These are phyloP conservation scores for Pterostichus madidus DNA, from an alignment of 2,888 invertebrate species.

Conservation along the genomic window DNA sequence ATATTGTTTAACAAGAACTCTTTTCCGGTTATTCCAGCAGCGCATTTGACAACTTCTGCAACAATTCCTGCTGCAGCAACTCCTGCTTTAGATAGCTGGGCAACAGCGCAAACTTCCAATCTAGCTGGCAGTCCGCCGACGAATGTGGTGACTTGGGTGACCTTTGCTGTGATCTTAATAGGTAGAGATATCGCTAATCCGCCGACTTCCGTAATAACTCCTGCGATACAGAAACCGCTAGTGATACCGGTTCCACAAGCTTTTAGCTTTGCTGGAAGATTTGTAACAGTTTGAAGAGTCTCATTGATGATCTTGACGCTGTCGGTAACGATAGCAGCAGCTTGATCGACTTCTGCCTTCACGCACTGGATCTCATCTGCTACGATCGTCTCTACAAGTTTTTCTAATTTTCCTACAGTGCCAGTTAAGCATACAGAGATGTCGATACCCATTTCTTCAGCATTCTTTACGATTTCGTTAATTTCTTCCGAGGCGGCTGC, in stretches of 20 bases:
- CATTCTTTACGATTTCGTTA: constrained; percentile 8
- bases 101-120: constrained; percentile 32
- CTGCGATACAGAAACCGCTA: background rate
- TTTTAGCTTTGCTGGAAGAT: constrained; percentile 32
- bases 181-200: constrained; percentile 10
- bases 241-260: background rate
- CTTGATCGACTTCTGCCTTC: constrained; percentile 27
- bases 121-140: constrained; percentile 11
- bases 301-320: constrained; percentile 13
- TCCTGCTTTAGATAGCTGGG: constrained; percentile 80
- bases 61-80: constrained; percentile 82
- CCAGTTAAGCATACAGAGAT: constrained; percentile 39
- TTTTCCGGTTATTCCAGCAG: constrained; percentile 15
- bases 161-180: constrained; percentile 11
- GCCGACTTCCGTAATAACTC: background rate
- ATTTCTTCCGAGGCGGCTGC: constrained; percentile 4
- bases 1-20: background rate
- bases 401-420: background rate
- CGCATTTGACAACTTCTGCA: constrained; percentile 75
- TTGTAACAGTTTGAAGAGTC: background rate
- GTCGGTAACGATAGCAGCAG: constrained; percentile 14
- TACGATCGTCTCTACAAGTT: background rate
- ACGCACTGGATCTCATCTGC: constrained; percentile 15
- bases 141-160: background rate
- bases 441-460: constrained; percentile 30